Percentiles rank a stretch among this genome's conserved stretches.
Evolutionary conservation across 2,797 vertebrate species (phyloP).

Genomic region (Remorina albescens): DNA sequence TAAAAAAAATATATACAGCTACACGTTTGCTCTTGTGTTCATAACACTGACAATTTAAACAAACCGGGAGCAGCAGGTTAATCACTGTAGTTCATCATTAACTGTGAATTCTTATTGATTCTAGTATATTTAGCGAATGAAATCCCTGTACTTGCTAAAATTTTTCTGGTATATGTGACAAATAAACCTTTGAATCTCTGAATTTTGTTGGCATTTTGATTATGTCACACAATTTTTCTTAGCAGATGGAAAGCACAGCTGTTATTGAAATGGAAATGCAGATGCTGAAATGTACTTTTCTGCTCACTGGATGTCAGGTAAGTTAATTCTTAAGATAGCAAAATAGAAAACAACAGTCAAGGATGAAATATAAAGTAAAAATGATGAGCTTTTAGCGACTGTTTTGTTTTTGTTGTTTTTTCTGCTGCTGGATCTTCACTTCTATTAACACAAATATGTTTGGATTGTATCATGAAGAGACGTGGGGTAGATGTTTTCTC

Average conservation of each 20-base stretch:
- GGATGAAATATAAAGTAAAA: background rate
- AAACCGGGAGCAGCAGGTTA: background rate
- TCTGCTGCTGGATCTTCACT: background rate
- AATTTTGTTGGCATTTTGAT: background rate
- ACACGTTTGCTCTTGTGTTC: no score
- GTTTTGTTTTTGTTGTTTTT: background rate
- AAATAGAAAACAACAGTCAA: background rate
- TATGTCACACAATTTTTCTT: background rate
- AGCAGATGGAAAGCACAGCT: constrained; percentile 1
- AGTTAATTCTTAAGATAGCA: background rate
- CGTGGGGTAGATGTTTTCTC: background rate
- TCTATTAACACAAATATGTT: background rate
- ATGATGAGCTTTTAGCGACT: background rate
- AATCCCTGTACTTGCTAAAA: no score
- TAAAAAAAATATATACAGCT: background rate
- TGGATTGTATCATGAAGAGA: background rate
- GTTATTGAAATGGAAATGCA: background rate
- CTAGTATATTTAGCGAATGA: no score
- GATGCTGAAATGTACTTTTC: constrained; percentile 9
- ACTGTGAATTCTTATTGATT: no score
- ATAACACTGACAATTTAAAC: no score
- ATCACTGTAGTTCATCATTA: no score
- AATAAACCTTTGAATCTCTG: background rate
- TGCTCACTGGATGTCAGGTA: background rate
- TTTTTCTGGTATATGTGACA: background rate